Evolutionary conservation across 2,797 vertebrate genomes (phyloP).

Genomic region (Clarias pachynema): DNA sequence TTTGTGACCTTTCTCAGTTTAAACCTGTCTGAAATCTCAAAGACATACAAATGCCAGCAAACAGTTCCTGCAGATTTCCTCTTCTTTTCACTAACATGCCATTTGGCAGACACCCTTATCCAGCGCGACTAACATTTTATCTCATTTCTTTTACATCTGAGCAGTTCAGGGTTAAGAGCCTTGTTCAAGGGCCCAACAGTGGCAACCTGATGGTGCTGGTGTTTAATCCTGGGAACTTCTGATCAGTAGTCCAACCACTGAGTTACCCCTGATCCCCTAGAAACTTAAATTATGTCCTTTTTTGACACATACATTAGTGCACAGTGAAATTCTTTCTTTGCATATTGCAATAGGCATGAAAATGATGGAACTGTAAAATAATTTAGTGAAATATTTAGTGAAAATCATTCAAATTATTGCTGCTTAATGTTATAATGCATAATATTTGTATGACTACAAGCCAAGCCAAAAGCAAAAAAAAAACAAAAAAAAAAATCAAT

Average conservation of each 20-base stretch:
- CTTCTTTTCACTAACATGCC: not conserved
- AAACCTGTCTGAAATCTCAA: conserved; percentile 35
- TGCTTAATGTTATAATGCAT: not conserved
- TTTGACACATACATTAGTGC: no score
- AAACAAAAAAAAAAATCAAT: not conserved
- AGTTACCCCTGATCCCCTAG: no score
- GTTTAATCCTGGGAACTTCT: no score
- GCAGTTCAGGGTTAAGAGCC: no score
- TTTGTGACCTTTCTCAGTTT: conserved; percentile 24
- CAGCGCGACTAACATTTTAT: no score
- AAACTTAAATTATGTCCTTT: no score
- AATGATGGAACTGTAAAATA: not conserved
- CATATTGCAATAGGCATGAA: no score
- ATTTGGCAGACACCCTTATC: not conserved
- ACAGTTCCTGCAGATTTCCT: conserved; percentile 9
- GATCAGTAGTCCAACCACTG: no score
- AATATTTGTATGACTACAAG: not conserved
- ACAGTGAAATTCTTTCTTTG: no score
- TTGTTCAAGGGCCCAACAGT: no score
- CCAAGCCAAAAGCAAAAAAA: not conserved
- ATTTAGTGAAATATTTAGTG: not conserved
- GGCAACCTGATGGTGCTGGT: no score
- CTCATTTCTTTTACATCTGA: no score
- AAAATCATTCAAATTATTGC: not conserved
- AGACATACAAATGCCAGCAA: conserved; percentile 17